These are phyloP conservation scores for Apus apus DNA, from an alignment of 2,113 vertebrate species.

Conservation along the genomic window DNA sequence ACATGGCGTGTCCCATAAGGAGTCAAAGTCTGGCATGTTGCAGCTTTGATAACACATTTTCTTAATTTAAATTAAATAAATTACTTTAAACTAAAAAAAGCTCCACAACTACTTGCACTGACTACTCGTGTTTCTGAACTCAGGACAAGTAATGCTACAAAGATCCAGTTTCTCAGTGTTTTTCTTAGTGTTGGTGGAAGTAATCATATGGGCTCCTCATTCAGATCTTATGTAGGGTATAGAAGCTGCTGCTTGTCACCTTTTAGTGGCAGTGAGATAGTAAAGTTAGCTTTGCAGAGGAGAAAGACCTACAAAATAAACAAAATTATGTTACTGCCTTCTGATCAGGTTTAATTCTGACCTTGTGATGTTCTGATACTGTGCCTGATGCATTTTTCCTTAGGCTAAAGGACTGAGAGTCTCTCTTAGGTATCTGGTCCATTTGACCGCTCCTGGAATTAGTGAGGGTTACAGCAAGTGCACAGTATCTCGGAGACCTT, in stretches of 20 bases:
- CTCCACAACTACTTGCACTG: accelerated
- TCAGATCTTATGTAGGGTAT: neutral
- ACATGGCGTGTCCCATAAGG: neutral
- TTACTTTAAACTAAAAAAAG: no score
- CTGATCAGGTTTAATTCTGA: neutral
- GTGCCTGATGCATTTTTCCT: neutral
- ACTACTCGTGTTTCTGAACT: neutral
- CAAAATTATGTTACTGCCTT: neutral
- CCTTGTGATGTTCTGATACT: neutral
- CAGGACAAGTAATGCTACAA: neutral
- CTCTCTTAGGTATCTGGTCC: neutral
- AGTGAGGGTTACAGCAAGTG: neutral
- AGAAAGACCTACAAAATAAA: neutral
- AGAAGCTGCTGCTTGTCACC: neutral
- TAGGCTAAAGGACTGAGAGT: neutral
- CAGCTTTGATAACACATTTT: neutral
- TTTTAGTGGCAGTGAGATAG: neutral
- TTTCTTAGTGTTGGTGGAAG: neutral
- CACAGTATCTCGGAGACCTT: neutral
- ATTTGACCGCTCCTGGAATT: neutral
- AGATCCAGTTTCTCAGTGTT: neutral
- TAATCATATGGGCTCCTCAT: neutral
- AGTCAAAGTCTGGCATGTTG: neutral
- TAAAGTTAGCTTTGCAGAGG: neutral
- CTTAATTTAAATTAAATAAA: neutral